Conservation (phyloP, 2,113 vertebrate genomes). For the Hystrix cristata region DNA sequence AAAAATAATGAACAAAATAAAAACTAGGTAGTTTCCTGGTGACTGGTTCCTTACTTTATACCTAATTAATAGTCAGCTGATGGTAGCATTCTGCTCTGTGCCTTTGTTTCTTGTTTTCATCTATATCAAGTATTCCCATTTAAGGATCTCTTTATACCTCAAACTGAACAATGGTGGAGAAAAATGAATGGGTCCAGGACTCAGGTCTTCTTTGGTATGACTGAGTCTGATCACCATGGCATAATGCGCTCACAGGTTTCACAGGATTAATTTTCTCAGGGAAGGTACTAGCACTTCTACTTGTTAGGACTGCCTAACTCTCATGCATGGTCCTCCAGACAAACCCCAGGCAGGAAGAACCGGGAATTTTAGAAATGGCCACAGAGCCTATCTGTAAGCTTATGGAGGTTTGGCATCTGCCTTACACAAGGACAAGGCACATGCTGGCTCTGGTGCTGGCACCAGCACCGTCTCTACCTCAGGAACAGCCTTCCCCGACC, state of each 20-base stretch:
- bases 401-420: not conserved
- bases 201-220: not conserved
- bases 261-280: not conserved
- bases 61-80: not conserved
- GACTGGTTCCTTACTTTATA: not conserved
- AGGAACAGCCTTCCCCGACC: not conserved
- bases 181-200: not conserved
- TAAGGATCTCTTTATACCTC: not conserved
- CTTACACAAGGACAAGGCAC: not conserved
- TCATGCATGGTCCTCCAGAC: not conserved
- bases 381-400: not conserved
- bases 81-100: not conserved
- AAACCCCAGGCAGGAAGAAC: not conserved
- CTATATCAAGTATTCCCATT: not conserved
- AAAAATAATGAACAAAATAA: conserved; percentile 53
- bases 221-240: not conserved
- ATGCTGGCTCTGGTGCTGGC: fast-evolving
- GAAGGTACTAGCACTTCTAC: not conserved
- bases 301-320: not conserved
- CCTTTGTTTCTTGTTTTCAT: conserved; percentile 3
- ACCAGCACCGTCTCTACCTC: not conserved
- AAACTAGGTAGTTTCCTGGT: conserved; percentile 53
- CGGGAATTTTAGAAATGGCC: not conserved
- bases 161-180: not conserved
- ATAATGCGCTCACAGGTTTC: not conserved